phyloP scores from a whole-genome alignment of 1,140 invertebrate genomes.

The Drosophila tropicalis region DNA sequence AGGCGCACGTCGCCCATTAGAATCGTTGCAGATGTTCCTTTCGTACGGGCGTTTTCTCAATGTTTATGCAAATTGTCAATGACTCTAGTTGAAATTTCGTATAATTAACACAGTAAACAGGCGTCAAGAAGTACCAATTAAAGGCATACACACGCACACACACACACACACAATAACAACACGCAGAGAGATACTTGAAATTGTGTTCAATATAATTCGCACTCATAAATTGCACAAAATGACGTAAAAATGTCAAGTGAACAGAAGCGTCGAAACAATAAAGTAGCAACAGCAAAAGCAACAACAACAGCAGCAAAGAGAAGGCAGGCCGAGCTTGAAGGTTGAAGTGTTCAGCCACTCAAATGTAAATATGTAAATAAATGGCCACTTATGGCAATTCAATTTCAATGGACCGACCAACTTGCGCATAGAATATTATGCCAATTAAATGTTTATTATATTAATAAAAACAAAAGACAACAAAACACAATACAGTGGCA shows the following conservation, averaged over 20 bases:
- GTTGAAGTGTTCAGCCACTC: conserved; percentile 67
- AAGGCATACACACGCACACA: conserved; percentile 37
- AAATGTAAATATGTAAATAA: conserved; percentile 75
- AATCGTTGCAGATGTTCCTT: conserved; percentile 42
- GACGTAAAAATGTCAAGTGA: conserved; percentile 47
- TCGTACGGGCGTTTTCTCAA: conserved; percentile 35
- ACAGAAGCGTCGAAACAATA: conserved; percentile 31
- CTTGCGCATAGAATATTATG: conserved; percentile 54
- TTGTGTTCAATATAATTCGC: conserved; percentile 46
- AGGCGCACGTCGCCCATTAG: conserved; percentile 67
- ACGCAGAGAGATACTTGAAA: neutral
- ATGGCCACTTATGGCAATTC: conserved; percentile 74
- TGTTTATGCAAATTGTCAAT: conserved; percentile 77
- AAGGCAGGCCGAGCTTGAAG: conserved; percentile 19
- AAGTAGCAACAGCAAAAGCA: conserved; percentile 28
- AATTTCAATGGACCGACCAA: conserved; percentile 38
- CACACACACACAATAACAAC: conserved; percentile 8
- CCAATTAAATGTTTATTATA: conserved; percentile 69
- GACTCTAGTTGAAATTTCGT: conserved; percentile 46
- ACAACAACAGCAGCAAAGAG: conserved; percentile 71
- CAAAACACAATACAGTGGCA: neutral
- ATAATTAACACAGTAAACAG: conserved; percentile 46
- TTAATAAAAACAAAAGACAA: conserved; percentile 61
- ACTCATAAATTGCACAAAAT: conserved; percentile 75
- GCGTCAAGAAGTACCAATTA: conserved; percentile 70